phyloP scores from a whole-genome alignment of 2,888 invertebrate genomes.

The Formica aserva region DNA sequence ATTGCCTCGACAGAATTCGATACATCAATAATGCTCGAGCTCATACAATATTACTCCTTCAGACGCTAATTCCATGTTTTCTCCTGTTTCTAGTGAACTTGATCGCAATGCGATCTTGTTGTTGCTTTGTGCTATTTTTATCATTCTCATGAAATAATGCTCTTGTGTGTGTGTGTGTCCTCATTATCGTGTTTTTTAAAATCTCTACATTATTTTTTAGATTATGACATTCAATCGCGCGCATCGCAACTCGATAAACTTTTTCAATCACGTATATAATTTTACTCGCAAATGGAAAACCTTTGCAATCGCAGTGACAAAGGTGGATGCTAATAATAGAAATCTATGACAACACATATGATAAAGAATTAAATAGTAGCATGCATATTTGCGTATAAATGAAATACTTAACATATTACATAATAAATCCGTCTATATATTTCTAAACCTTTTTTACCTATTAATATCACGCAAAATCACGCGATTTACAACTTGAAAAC shows the following conservation, averaged over 20 bases:
- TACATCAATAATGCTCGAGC: not conserved
- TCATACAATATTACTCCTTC: not conserved
- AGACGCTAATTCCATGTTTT: not conserved
- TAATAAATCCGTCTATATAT: not conserved
- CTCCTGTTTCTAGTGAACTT: not conserved
- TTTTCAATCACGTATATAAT: not conserved
- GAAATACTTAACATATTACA: not conserved
- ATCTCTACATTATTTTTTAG: not conserved
- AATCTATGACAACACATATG: too few relatives aligned
- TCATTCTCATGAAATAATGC: not conserved
- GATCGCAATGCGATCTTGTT: constrained; percentile 10
- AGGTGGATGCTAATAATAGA: not conserved
- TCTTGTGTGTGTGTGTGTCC: not conserved
- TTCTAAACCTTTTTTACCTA: not conserved
- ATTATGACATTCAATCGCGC: not conserved
- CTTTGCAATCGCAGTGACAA: not conserved
- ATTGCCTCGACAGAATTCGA: constrained; percentile 14
- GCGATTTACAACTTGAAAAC: not conserved
- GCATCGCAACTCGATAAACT: not conserved
- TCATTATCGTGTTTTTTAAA: not conserved
- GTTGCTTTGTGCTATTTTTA: constrained; percentile 4
- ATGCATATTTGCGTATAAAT: not conserved
- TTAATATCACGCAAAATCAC: not conserved
- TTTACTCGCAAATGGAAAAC: not conserved
- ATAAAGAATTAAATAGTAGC: not conserved